phyloP scores from a whole-genome alignment of 53 echinoderm and acorn worm genomes.

The Henricia sp. region DNA sequence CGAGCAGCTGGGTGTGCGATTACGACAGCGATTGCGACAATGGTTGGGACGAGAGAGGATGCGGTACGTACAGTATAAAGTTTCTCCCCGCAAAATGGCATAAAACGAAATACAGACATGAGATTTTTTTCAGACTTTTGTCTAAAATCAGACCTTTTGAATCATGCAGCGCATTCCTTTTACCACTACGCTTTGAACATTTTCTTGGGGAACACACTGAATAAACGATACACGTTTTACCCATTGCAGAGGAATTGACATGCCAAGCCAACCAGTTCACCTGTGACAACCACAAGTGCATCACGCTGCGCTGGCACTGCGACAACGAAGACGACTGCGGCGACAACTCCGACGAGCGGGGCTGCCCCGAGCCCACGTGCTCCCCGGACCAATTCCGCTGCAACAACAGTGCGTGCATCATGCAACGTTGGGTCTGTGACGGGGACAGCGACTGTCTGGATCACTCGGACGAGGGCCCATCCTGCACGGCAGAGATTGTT shows the following conservation, averaged over 20 bases:
- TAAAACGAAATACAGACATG: too few species aligned
- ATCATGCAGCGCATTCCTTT: too few species aligned
- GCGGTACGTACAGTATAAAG: constrained; percentile 78
- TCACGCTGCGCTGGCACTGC: constrained; percentile 87
- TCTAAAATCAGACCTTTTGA: too few species aligned
- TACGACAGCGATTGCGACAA: constrained; percentile 83
- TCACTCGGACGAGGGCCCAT: constrained; percentile 67
- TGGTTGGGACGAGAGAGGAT: constrained; percentile 79
- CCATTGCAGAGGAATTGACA: constrained; percentile 65
- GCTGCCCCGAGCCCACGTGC: constrained; percentile 83
- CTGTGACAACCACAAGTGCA: constrained; percentile 85
- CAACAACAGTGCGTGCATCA: constrained; percentile 77
- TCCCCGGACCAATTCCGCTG: constrained; percentile 81
- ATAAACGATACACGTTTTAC: too few species aligned
- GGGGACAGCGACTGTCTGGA: constrained; percentile 82
- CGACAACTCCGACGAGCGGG: constrained; percentile 79
- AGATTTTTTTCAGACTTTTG: too few species aligned
- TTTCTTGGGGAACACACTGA: too few species aligned
- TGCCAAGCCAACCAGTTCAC: constrained; percentile 81
- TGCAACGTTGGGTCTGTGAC: constrained; percentile 83
- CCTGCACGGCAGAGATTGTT: constrained; percentile 47
- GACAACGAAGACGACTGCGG: constrained; percentile 89
- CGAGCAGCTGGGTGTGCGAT: constrained; percentile 87
- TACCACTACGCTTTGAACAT: too few species aligned
- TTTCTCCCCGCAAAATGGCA: too few species aligned